Evolutionary conservation across 2,113 vertebrate species (phyloP), one percentile per base, ranked within the genome.

Genomic region (Pluvianellus socialis): DNA sequence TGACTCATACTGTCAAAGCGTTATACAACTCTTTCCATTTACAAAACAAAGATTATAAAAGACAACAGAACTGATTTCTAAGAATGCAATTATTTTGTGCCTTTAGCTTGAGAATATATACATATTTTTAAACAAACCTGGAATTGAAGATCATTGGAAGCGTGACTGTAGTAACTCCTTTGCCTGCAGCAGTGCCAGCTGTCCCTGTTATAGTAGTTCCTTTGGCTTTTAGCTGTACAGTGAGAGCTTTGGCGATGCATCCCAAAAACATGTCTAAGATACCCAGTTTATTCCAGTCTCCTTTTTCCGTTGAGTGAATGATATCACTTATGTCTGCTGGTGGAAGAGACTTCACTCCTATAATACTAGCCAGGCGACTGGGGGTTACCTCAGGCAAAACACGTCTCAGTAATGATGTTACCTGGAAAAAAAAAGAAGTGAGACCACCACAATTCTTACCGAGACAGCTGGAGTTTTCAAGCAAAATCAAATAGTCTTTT

Each of bases 71-170:
- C 14, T 40, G 70, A 70, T 49, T 79, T 86, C 16, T 61, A 79
- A 91, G 7, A 67, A 27, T 7, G 14, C 17, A 49, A 65, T 79
- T 68, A 13, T 70, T 66, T 49, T 55, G 9, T 52, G 35, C 10
- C 7, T 75, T 90, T 77, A 93, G 38, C 27, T 89, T 67, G 28
- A 85, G n/a, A 92, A 42, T 8, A 56, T 47, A 63, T 45, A 66
- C 0, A 1, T 50, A 27, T 40, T 66, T 85, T 91, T 40, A 79
- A 90, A 97, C 98, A 71, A 88, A 99, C 99, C 99, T 99, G 96
- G 99, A 99, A 98, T 99, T 99, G 98, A 99, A 99, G 97, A 99
- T 99, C 99, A 99, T 99, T 24, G 99, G 99, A 89, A 99, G 98
- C 0, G 99, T 99, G 92, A 99, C 99, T 2, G 99, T 99, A 50